Percentiles rank a stretch among this genome's conserved stretches.
Evolutionary conservation across 2,113 vertebrate genomes (phyloP).

Genomic region (Prinia subflava): DNA sequence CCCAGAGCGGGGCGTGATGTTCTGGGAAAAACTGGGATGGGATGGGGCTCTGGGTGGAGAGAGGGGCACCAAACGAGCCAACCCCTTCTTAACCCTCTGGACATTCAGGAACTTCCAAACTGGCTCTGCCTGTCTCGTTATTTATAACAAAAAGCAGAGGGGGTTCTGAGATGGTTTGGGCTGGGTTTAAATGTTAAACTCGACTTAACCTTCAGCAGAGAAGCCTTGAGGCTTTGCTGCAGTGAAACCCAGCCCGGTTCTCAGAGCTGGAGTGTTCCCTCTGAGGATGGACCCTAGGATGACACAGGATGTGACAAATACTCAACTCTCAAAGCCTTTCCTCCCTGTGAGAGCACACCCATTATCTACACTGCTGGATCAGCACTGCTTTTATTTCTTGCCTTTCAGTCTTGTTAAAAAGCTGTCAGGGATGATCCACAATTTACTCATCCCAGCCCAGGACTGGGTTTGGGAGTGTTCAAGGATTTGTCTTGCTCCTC

Average conservation of each 20-base stretch:
- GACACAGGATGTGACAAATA: not conserved
- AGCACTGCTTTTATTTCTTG: not conserved
- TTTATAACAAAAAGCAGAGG: not conserved
- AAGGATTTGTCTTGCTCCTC: not conserved
- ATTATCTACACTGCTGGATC: not conserved
- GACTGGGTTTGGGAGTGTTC: not conserved
- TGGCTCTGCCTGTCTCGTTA: not conserved
- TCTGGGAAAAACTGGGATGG: not conserved
- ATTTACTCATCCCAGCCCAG: not conserved
- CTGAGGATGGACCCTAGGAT: not conserved
- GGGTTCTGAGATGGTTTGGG: not conserved
- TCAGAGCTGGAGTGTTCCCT: not conserved
- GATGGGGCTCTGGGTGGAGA: no score
- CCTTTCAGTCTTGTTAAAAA: not conserved
- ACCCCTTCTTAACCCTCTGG: fast-evolving
- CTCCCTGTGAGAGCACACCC: not conserved
- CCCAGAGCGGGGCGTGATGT: fast-evolving
- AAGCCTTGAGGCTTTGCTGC: not conserved
- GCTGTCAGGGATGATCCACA: not conserved
- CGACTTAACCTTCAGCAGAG: not conserved
- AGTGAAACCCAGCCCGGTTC: no score
- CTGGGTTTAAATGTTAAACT: not conserved
- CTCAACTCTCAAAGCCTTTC: not conserved
- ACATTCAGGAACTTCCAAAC: not conserved
- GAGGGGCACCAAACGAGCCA: not conserved